Evolutionary conservation across 2,888 invertebrate species (phyloP).

Genomic region (Hyposoter didymator): DNA sequence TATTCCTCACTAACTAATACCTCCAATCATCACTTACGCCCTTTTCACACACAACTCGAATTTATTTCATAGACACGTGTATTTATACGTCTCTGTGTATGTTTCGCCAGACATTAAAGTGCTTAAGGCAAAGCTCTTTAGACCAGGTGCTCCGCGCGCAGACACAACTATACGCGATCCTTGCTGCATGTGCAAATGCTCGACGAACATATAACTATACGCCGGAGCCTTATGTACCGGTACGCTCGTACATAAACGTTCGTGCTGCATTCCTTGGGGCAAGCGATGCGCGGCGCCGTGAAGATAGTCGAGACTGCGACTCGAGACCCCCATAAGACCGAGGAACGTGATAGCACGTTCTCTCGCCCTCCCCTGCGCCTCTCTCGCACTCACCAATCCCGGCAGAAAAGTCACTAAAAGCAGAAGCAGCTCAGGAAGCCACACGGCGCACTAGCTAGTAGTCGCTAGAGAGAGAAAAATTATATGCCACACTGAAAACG

Average conservation of each 20-base stretch:
- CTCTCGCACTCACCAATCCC: constrained; percentile 6
- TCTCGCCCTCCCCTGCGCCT: constrained; percentile 27
- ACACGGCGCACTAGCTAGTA: constrained; percentile 40
- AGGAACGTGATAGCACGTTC: constrained; percentile 74
- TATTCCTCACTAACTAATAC: neutral
- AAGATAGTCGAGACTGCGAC: constrained; percentile 64
- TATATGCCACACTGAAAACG: constrained; percentile 57
- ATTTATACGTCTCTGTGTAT: neutral
- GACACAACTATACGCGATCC: neutral
- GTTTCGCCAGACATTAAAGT: constrained; percentile 15
- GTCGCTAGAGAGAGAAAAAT: constrained; percentile 22
- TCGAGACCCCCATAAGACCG: constrained; percentile 76
- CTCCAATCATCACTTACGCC: neutral
- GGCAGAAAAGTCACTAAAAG: constrained; percentile 49
- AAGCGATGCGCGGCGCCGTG: constrained; percentile 79
- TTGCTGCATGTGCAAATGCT: neutral
- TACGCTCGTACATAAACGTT: constrained; percentile 67
- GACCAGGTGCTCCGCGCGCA: constrained; percentile 46
- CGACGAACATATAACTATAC: neutral
- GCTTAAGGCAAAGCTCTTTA: constrained; percentile 40
- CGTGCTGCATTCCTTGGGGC: constrained; percentile 78
- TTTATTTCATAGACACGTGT: neutral
- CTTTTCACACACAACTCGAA: neutral
- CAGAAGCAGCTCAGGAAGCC: constrained; percentile 49
- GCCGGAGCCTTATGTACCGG: constrained; percentile 9